These are phyloP conservation scores for Athalia circularis DNA, from an alignment of 2,888 invertebrate genomes.

Conservation along the genomic window DNA sequence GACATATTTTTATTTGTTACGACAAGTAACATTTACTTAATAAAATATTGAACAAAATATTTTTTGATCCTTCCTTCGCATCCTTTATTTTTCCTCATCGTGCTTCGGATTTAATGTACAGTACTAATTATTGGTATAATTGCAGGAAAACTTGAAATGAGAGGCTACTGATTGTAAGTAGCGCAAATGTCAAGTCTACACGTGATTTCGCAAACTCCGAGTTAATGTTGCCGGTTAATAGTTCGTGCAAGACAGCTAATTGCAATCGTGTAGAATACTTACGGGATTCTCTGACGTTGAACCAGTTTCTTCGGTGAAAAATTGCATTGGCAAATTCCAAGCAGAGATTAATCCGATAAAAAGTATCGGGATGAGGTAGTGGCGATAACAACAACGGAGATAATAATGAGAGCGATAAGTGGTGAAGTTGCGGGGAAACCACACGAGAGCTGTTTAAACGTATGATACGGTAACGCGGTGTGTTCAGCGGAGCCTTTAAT, in stretches of 20 bases:
- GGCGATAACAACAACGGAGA: neutral
- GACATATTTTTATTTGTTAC: neutral
- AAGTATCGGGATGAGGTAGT: neutral
- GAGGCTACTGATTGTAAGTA: too few relatives aligned
- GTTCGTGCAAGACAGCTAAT: neutral
- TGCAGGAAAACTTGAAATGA: too few relatives aligned
- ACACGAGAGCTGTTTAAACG: neutral
- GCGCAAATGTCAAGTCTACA: neutral
- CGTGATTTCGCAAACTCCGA: neutral
- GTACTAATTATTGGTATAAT: too few relatives aligned
- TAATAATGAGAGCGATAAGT: neutral
- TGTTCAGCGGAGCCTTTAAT: constrained; percentile 25
- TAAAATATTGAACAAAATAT: constrained; percentile 15
- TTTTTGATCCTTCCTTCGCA: too few relatives aligned
- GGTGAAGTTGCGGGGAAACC: neutral
- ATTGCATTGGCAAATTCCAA: neutral
- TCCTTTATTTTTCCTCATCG: too few relatives aligned
- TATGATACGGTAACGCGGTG: neutral
- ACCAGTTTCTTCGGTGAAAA: neutral
- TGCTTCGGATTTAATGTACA: too few relatives aligned
- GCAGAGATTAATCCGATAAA: neutral
- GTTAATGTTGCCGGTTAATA: too few relatives aligned
- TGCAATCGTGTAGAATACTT: neutral
- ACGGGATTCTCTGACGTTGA: neutral
- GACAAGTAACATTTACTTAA: neutral